Base-by-base conservation (phyloP, 2,797 vertebrate genomes). In the Siniperca obscura region DNA sequence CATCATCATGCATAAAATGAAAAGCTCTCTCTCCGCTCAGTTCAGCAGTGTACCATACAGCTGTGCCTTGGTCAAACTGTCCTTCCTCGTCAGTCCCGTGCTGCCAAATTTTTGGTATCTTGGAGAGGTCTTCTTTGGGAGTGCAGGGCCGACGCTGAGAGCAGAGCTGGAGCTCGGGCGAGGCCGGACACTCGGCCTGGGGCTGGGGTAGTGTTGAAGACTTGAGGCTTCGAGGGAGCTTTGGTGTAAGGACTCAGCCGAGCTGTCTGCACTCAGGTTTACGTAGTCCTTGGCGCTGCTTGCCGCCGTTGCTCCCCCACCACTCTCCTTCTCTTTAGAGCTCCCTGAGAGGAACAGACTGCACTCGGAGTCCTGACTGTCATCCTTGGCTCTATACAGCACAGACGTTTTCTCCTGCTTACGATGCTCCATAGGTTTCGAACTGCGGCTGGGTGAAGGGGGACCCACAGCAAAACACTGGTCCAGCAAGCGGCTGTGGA, bases 61-160 rank as follows among this genome's bases (percentile, higher is more conserved):
- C 94, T 99, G 98, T 80, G 98, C 98, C 95, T 98, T 99, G 74
- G 97, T 99, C 86, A 99, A 96, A 91, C 98, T 99, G 95, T 99
- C 98, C 92, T 99, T 99, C 80, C 98, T 96, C 53, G 96, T 98
- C 86, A 99, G 95, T 86, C 98, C 97, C 0, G 96, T 95, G 88
- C 96, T 97, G 77, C 96, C 97, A 93, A 96, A 96, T 95, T 97
- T 96, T 87, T 98, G 97, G 92, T 97, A 97, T 94, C 96, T 96
- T 73, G 96, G 96, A 85, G 96, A 96, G 70, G 96, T 96, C 89
- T 96, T 96, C 87, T 96, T 97, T 67, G 95, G 94, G 66, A 96
- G 93, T 0, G 94, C 76, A 4, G 96, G 96, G 90, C 95, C 96
- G 0, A 91, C 48, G 0, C 83, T 94, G 80, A 94, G 76, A 12